Base-by-base conservation (phyloP, 2,797 vertebrate genomes). In the Mus caroli region DNA sequence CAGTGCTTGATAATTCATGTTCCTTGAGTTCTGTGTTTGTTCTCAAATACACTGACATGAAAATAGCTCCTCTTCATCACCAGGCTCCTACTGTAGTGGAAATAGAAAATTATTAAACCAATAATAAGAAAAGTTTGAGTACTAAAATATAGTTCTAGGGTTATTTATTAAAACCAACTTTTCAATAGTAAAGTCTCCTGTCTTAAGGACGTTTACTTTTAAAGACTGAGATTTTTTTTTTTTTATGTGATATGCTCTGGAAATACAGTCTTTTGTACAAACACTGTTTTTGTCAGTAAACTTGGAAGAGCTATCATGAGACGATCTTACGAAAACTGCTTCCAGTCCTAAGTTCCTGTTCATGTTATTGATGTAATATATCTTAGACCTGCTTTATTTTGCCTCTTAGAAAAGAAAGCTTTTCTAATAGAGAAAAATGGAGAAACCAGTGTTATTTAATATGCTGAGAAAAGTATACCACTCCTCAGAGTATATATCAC, bases 301-400 rank as follows among this genome's bases (percentile, higher is more conserved):
- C 43, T 94, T 84, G 40, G 24, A 92, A 87, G 52, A 28, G 24
- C 40, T 11, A 26, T n/a, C 77, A 46, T 31, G 6, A 11, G 20
- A 20, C 64, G 26, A 26, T 71, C 60, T 56, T 89, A 64, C 52
- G 34, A 76, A 76, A 90, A 64, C 56, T 22, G 64, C 43, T 87
- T 86, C 43, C 77, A 34, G 80, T 69, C 15, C 20, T 56, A 52
- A 83, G 34, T 75, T 91, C 54, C 79, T 75, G 40, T 75, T 86
- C 20, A 67, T 31, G 9, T 52, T 78, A 52, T 22, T 79, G 37
- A 73, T 15, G 5, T 67, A 73, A 88, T 11, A 10, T 56, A 52
- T 60, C 46, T 91, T 58, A 28, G 17, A 69, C 34, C n/a, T 79
- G 12, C 34, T 50, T 71, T 37, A 20, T 95, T 94, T 92, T 90